Percentiles rank a stretch among this genome's conserved stretches.
phyloP scores from a whole-genome alignment of 2,888 invertebrate species.

The Epinotia ramella region DNA sequence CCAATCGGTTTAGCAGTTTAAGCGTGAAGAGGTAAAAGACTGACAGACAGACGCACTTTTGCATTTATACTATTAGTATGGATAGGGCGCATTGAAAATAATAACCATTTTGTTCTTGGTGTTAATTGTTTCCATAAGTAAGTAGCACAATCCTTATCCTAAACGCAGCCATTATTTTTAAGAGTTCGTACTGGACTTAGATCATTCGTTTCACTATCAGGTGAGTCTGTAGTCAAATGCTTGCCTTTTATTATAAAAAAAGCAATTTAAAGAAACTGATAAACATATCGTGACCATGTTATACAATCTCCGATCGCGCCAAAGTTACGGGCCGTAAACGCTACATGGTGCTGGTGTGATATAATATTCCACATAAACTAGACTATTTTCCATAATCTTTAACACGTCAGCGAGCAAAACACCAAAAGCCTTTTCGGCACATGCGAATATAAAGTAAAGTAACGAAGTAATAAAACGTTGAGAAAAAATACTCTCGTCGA shows the following conservation, averaged over 20 bases:
- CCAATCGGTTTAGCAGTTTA: too few species aligned
- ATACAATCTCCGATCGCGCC: background rate
- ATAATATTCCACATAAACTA: slow-evolving; percentile 17
- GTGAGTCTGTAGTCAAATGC: too few species aligned
- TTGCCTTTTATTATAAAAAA: too few species aligned
- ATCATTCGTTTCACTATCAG: too few species aligned
- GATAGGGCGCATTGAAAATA: slow-evolving; percentile 9
- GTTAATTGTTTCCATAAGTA: background rate
- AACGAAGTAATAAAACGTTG: slow-evolving; percentile 31
- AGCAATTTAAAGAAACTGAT: too few species aligned
- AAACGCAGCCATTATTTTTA: background rate
- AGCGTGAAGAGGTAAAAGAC: too few species aligned
- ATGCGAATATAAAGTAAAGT: slow-evolving; percentile 35
- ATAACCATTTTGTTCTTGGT: slow-evolving; percentile 13
- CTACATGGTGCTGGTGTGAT: background rate
- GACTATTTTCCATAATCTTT: slow-evolving; percentile 18
- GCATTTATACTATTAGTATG: too few species aligned
- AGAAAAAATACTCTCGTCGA: slow-evolving; percentile 21
- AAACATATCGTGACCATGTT: background rate
- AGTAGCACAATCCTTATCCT: background rate
- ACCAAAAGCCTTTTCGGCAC: slow-evolving; percentile 23
- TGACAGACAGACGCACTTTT: too few species aligned
- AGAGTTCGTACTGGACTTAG: background rate
- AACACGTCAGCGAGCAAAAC: slow-evolving; percentile 17
- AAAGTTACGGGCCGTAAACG: background rate